Conservation (phyloP, 2,888 invertebrate genomes). For the Coenonympha arcania region DNA sequence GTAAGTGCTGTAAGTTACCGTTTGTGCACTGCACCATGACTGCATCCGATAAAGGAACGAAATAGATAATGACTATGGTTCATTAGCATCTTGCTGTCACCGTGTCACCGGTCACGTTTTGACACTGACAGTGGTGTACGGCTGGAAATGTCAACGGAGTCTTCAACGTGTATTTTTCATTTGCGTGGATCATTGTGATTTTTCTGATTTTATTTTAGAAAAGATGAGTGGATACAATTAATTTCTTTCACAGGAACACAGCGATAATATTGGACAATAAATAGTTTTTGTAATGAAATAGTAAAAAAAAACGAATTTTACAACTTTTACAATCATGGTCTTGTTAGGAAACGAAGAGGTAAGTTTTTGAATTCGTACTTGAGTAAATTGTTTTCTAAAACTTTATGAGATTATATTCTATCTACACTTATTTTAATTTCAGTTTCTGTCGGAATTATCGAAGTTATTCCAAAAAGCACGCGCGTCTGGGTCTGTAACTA, state of each 20-base stretch:
- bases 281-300: constrained; percentile 2
- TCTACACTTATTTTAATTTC: constrained; percentile 41
- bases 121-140: not conserved
- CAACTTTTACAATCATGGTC: constrained; percentile 69
- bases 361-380: constrained; percentile 28
- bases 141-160: constrained; percentile 12
- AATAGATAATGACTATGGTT: too few relatives aligned
- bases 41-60: too few relatives aligned
- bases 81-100: too few relatives aligned
- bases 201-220: constrained; percentile 21
- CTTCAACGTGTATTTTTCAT: constrained; percentile 23
- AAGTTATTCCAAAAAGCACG: constrained; percentile 91
- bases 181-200: constrained; percentile 15
- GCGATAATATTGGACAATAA: not conserved
- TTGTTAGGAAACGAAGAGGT: constrained; percentile 80
- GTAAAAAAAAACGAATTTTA: not conserved
- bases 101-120: not conserved
- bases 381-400: not conserved
- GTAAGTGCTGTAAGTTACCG: too few relatives aligned
- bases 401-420: not conserved
- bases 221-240: constrained; percentile 75
- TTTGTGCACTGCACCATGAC: too few relatives aligned
- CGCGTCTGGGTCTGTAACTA: constrained; percentile 82
- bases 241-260: not conserved
- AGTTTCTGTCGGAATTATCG: constrained; percentile 89